Percentiles rank a stretch among this genome's conserved stretches.
phyloP scores from a whole-genome alignment of 2,797 vertebrate genomes.

The Hypotaenidia okinawae region DNA sequence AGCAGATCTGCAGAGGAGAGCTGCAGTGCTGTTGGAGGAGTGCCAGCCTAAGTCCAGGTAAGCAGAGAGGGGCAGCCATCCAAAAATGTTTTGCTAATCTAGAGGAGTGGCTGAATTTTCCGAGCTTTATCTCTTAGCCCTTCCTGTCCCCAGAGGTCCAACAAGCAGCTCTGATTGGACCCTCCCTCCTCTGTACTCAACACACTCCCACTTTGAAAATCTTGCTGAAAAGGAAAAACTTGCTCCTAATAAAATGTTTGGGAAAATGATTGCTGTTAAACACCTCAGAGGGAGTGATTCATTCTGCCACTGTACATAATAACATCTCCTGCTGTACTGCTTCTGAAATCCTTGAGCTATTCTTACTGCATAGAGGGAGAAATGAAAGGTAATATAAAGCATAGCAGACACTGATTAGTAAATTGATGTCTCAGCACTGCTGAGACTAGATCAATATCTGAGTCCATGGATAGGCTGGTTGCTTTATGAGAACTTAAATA shows the following conservation, averaged over 20 bases:
- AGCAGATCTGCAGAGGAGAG: background rate
- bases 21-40: background rate
- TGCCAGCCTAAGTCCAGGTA: background rate
- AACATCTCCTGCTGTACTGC: background rate
- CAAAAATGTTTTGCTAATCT: background rate
- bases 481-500: background rate
- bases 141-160: background rate
- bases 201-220: background rate
- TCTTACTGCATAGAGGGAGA: slow-evolving; percentile 23
- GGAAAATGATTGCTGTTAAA: slow-evolving; percentile 36
- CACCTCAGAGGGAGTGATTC: background rate
- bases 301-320: background rate
- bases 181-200: background rate
- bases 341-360: slow-evolving; percentile 22
- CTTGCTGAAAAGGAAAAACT: slow-evolving; percentile 29
- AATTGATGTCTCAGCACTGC: slow-evolving; percentile 42
- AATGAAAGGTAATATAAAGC: slow-evolving; percentile 43
- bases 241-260: background rate
- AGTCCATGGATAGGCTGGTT: background rate
- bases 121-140: background rate
- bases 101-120: background rate
- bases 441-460: slow-evolving; percentile 32
- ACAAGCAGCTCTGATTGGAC: background rate
- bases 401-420: slow-evolving; percentile 26
- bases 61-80: background rate